Evolutionary conservation across 1,140 invertebrate species (phyloP).

Genomic region (Epicauta chinensis): DNA sequence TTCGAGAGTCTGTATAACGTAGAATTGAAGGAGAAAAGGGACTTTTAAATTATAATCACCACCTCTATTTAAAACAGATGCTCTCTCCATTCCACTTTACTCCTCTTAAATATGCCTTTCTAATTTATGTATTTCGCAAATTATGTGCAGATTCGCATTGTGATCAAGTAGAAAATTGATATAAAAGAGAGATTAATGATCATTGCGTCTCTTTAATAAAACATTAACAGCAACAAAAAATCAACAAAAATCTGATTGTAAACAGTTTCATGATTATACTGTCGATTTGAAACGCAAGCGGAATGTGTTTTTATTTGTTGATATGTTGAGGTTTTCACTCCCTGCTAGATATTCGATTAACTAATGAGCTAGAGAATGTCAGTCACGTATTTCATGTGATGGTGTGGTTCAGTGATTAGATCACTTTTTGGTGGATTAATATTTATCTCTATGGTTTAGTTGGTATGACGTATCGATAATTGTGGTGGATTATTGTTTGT

Average conservation of each 20-base stretch:
- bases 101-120: too few species aligned
- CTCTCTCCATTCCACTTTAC: too few species aligned
- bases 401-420: slow-evolving; percentile 9
- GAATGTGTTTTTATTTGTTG: not conserved
- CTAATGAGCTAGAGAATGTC: slow-evolving; percentile 14
- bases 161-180: not conserved
- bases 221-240: too few species aligned
- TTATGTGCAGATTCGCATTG: not conserved
- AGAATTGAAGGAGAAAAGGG: too few species aligned
- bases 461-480: slow-evolving; percentile 3
- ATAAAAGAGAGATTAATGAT: too few species aligned
- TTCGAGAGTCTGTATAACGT: too few species aligned
- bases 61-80: slow-evolving; percentile 22
- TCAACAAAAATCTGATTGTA: too few species aligned
- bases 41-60: slow-evolving; percentile 23
- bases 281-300: too few species aligned
- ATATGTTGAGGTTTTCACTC: not conserved
- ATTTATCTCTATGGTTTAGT: slow-evolving; percentile 12
- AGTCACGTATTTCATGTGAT: slow-evolving; percentile 7
- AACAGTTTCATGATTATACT: too few species aligned
- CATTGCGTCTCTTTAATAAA: too few species aligned
- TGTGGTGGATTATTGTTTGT: slow-evolving; percentile 12
- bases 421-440: slow-evolving; percentile 15
- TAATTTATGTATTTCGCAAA: too few species aligned
- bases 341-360: slow-evolving; percentile 3